Evolutionary conservation across 1,140 invertebrate genomes (phyloP), one percentile per base, ranked within the genome.

Genomic region (Cataglyphis hispanica): DNA sequence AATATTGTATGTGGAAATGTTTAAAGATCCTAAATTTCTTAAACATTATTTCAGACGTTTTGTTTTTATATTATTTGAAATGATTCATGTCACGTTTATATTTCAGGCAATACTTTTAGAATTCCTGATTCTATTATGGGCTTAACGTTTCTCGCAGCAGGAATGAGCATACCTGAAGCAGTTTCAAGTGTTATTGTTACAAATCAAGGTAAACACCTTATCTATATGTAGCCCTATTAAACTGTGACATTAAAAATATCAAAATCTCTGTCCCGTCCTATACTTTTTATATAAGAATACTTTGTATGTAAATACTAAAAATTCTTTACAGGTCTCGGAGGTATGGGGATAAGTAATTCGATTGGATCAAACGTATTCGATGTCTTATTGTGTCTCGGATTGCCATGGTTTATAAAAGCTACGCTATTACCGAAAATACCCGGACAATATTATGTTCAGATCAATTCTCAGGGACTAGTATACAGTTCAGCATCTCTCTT

Each of bases 341-440:
- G 97, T 16, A 98, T 98, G 98, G 98, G 98, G 4, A 97, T 98
- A 86, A 97, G 97, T 93, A 98, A 98, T 93, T 98, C 98, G 4
- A 98, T 98, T 88, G 98, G 98, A 11, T 98, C 98, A 6, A 98
- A 98, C 90, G 98, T 98, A 1, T 98, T 98, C 92, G 98, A 98
- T 92, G 98, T 98, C 81, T 95, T 98, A 19, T 94, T 98, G 4
- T 98, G 98, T 90, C 95, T 98, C 66, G 98, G 98, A n/a, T 92
- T 98, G 16, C 98, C 98, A 1, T 98, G 98, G 98, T 95, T 98
- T n/a, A 96, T 98, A n/a, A 98, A 98, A 92, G 96, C 97, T 0
- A 93, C 97, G 4, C 97, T 97, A 89, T 96, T 97, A 84, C 97
- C 97, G 0, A 96, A 96, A 37, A 93, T 95, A 25, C 95, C 96